A percentile compares a stretch with the other conserved stretches of the same genome.
Conservation (phyloP, 2,797 vertebrate genomes). For the Salarias fasciatus region DNA sequence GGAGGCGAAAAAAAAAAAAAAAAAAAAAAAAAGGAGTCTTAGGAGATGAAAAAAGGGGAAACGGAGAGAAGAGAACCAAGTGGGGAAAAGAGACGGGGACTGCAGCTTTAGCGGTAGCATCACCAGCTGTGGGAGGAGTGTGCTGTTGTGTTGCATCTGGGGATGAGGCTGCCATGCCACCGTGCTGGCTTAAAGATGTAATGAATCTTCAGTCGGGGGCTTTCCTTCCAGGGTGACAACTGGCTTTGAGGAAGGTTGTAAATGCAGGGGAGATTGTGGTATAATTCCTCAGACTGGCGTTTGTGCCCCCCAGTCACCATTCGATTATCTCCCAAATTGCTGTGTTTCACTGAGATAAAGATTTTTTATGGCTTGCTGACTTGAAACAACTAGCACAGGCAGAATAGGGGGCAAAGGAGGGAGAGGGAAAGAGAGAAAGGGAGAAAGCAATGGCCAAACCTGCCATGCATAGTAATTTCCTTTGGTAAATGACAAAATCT, state of each 20-base stretch:
- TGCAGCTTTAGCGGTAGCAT: conserved; percentile 68
- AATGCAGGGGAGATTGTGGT: conserved; percentile 99
- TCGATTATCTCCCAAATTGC: conserved; percentile 99
- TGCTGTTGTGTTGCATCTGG: conserved; percentile 82
- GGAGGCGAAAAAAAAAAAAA: conserved; percentile 25
- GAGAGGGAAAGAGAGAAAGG: conserved; percentile 62
- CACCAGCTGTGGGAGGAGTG: conserved; percentile 78
- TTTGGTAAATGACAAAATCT: conserved; percentile 99
- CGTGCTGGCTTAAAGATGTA: conserved; percentile 92
- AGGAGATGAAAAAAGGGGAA: conserved; percentile 43
- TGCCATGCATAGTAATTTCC: conserved; percentile 97
- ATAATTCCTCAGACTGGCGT: conserved; percentile 99
- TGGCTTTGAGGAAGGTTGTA: conserved; percentile 98
- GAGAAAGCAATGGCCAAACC: conserved; percentile 89
- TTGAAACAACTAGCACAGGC: conserved; percentile 97
- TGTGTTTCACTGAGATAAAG: conserved; percentile 99
- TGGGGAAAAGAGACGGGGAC: conserved; percentile 59
- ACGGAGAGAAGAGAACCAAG: conserved; percentile 42
- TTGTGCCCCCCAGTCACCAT: conserved; percentile 99
- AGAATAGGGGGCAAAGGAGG: conserved; percentile 79
- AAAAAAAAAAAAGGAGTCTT: conserved; percentile 49
- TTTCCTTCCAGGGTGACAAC: conserved; percentile 93
- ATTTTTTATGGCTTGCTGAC: conserved; percentile 99
- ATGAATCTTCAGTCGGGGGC: conserved; percentile 92
- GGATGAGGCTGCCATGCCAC: conserved; percentile 86